A percentile compares a stretch with the other conserved stretches of the same genome.
Evolutionary conservation across 1,140 invertebrate species (phyloP).

Genomic region (Brevipalpus yothersi): DNA sequence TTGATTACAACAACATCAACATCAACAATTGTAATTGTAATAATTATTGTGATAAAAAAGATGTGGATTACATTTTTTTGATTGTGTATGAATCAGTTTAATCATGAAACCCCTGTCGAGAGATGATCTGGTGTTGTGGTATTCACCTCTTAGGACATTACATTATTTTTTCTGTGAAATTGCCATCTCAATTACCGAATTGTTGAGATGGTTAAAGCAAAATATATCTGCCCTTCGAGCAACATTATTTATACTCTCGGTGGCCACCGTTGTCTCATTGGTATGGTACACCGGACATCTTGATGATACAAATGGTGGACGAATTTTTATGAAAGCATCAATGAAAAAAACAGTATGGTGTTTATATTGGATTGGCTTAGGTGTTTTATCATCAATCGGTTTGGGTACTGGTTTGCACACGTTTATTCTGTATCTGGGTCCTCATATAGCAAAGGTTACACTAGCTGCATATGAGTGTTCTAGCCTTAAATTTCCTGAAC

Average conservation of each 20-base stretch:
- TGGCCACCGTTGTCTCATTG: not conserved
- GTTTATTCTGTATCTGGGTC: slow-evolving; percentile 74
- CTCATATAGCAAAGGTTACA: slow-evolving; percentile 53
- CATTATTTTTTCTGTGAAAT: slow-evolving; percentile 19
- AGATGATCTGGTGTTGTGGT: slow-evolving; percentile 47
- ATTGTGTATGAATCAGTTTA: too few species aligned
- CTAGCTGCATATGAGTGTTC: slow-evolving; percentile 93
- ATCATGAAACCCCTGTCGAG: too few species aligned
- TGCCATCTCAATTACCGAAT: not conserved
- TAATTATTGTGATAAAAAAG: too few species aligned
- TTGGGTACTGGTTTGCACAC: slow-evolving; percentile 94
- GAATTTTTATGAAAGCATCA: slow-evolving; percentile 29
- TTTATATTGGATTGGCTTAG: slow-evolving; percentile 79
- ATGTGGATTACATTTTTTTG: too few species aligned
- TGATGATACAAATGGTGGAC: slow-evolving; percentile 24
- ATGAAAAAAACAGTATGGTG: slow-evolving; percentile 34
- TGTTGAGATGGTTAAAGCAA: slow-evolving; percentile 7
- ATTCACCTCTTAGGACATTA: slow-evolving; percentile 49
- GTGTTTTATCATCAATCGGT: slow-evolving; percentile 86
- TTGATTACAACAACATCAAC: too few species aligned
- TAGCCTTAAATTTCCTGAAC: slow-evolving; percentile 68
- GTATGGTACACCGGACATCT: slow-evolving; percentile 15
- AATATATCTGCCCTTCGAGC: slow-evolving; percentile 19
- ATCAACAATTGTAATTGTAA: too few species aligned
- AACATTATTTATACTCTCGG: slow-evolving; percentile 14